A percentile compares a stretch with the other conserved stretches of the same genome.
Evolutionary conservation across 2,113 vertebrate species (phyloP).

Genomic region (Leptobrachium leishanense): DNA sequence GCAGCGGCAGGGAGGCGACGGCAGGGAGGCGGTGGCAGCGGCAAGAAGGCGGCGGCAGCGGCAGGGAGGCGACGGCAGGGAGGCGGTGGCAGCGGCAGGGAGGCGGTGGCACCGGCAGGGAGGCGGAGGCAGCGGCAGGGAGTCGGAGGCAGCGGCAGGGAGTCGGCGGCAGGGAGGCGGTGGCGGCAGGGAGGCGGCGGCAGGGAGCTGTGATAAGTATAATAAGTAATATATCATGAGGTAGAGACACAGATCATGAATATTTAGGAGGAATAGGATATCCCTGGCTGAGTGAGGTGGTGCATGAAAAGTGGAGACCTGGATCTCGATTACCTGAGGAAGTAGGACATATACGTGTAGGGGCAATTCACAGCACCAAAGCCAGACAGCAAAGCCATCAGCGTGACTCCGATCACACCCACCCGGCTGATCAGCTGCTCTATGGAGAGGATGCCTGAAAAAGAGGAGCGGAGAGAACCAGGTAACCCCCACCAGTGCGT

Average conservation of each 20-base stretch:
- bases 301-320: no score
- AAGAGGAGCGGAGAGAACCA: neutral
- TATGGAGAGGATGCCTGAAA: slow-evolving; percentile 91
- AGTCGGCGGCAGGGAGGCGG: no score
- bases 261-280: no score
- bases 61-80: no score
- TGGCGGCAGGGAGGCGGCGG: no score
- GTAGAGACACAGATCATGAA: no score
- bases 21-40: no score
- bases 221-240: neutral
- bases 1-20: no score
- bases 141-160: neutral
- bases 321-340: slow-evolving; percentile 81
- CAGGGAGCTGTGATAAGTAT: neutral
- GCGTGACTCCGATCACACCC: slow-evolving; percentile 95
- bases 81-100: no score
- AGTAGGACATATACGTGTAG: slow-evolving; percentile 98
- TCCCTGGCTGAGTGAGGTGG: no score
- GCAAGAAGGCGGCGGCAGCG: no score
- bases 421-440: slow-evolving; percentile 98
- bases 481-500: neutral
- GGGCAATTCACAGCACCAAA: slow-evolving; percentile 99
- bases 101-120: neutral
- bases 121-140: neutral
- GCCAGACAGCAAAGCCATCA: slow-evolving; percentile 96